A percentile compares a stretch with the other conserved stretches of the same genome.
phyloP scores from a whole-genome alignment of 2,888 invertebrate genomes.

The Venustoraphidia nigricollis region DNA sequence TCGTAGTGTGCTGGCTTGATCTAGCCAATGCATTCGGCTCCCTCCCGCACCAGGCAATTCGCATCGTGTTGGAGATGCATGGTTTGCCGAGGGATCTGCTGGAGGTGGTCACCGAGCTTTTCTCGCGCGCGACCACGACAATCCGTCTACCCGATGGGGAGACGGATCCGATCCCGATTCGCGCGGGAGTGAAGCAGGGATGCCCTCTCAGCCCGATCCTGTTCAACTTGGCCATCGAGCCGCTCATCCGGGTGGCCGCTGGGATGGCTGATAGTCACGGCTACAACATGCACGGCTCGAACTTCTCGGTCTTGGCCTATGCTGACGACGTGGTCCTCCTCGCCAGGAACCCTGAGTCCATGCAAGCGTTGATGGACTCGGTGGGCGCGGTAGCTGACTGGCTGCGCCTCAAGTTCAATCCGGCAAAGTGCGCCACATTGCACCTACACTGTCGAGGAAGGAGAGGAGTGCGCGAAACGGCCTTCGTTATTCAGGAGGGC shows the following conservation, averaged over 20 bases:
- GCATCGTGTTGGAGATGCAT: slow-evolving; percentile 15
- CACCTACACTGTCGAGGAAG: too few relatives aligned
- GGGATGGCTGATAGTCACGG: not conserved
- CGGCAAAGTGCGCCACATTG: too few relatives aligned
- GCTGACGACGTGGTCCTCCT: slow-evolving; percentile 17
- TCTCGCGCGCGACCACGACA: slow-evolving; percentile 10
- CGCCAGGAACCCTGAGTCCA: not conserved
- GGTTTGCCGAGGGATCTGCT: slow-evolving; percentile 6
- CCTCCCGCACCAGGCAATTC: slow-evolving; percentile 22
- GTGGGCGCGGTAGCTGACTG: too few relatives aligned
- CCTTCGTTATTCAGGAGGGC: too few relatives aligned
- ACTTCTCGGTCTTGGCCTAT: not conserved
- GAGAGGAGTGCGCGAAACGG: too few relatives aligned
- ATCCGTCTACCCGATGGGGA: too few relatives aligned
- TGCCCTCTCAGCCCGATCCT: too few relatives aligned
- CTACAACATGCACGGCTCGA: not conserved
- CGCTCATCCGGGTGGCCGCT: not conserved
- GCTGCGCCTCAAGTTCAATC: too few relatives aligned
- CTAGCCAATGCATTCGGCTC: too few relatives aligned
- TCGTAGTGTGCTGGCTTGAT: slow-evolving; percentile 21
- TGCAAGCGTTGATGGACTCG: not conserved
- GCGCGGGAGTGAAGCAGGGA: too few relatives aligned
- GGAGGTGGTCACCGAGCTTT: slow-evolving; percentile 10
- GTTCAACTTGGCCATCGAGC: too few relatives aligned
- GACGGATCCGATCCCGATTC: too few relatives aligned